Evolutionary conservation across 2,113 vertebrate genomes (phyloP).

Genomic region (Pavo muticus): DNA sequence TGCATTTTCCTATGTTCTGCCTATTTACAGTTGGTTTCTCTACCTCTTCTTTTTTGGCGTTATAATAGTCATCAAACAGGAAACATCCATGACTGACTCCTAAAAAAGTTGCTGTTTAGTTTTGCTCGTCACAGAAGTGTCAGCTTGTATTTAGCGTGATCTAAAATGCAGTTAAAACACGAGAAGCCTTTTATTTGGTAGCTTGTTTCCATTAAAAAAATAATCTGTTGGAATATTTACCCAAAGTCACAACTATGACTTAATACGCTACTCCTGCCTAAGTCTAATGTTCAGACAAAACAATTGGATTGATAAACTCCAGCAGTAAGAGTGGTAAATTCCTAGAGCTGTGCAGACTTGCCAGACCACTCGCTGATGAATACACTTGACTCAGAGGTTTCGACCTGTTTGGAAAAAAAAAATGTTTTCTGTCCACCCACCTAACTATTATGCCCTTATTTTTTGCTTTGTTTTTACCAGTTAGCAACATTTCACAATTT

Average conservation of each 20-base stretch:
- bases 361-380: not conserved
- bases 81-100: not conserved
- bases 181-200: not conserved
- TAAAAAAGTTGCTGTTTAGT: not conserved
- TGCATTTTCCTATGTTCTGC: not conserved
- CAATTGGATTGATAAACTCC: not conserved
- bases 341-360: not conserved
- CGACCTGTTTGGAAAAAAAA: not conserved
- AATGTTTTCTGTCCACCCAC: not conserved
- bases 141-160: not conserved
- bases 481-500: not conserved
- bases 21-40: not conserved
- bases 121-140: not conserved
- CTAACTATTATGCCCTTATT: not conserved
- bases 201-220: not conserved
- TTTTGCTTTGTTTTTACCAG: not conserved
- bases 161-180: not conserved
- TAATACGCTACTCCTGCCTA: not conserved
- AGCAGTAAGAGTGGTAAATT: not conserved
- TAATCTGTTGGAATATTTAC: not conserved
- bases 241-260: not conserved
- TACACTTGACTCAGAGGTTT: not conserved
- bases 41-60: not conserved
- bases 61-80: not conserved
- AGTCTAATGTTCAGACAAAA: constrained; percentile 8